Conservation (phyloP, 2,888 invertebrate species). For the Athripsodes cinereus region DNA sequence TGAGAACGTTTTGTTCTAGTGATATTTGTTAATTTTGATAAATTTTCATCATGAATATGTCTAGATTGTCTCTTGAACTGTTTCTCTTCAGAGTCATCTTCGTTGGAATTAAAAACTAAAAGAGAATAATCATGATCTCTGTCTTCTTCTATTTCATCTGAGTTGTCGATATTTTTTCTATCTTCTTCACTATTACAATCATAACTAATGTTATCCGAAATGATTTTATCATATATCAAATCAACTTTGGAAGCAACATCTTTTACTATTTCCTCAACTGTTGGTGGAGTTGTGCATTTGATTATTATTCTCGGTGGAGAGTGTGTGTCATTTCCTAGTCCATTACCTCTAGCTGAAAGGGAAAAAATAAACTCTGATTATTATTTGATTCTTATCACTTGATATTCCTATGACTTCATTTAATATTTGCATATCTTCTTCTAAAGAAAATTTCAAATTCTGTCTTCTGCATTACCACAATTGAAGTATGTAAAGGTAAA, state of each 20-base stretch:
- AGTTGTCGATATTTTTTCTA: constrained; percentile 10
- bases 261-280: constrained; percentile 35
- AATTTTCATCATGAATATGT: background rate
- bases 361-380: background rate
- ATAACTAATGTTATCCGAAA: constrained; percentile 28
- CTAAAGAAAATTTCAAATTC: too few species aligned
- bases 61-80: background rate
- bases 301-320: constrained; percentile 31
- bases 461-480: too few species aligned
- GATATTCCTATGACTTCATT: too few species aligned
- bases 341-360: constrained; percentile 9
- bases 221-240: constrained; percentile 38
- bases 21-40: background rate
- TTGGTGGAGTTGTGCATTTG: constrained; percentile 34
- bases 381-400: too few species aligned
- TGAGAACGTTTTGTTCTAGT: background rate
- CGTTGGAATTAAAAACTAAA: background rate
- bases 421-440: too few species aligned
- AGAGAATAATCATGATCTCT: constrained; percentile 18
- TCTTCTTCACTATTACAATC: constrained; percentile 29
- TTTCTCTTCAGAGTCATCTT: background rate
- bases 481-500: too few species aligned
- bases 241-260: constrained; percentile 39
- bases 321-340: constrained; percentile 9
- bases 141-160: constrained; percentile 14